These are phyloP conservation scores for Caprella mutica DNA, from an alignment of 2,888 invertebrate species.

Conservation along the genomic window DNA sequence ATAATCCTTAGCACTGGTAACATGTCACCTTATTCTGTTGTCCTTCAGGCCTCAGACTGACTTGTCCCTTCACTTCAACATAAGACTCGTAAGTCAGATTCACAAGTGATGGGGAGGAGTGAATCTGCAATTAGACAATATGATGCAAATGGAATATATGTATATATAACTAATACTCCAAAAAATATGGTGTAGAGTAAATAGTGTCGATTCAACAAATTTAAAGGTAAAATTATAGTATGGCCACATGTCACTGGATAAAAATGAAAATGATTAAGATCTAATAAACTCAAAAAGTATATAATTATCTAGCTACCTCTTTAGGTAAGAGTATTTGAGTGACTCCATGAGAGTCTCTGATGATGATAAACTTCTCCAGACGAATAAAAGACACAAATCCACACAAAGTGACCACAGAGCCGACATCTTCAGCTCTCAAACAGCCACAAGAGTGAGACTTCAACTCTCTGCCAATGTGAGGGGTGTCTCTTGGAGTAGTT, in stretches of 20 bases:
- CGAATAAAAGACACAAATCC: conserved; percentile 87
- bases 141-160: too few relatives aligned
- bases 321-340: conserved; percentile 63
- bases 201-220: too few relatives aligned
- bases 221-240: too few relatives aligned
- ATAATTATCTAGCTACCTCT: conserved; percentile 45
- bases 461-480: too few relatives aligned
- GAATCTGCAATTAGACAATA: too few relatives aligned
- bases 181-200: too few relatives aligned
- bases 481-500: too few relatives aligned
- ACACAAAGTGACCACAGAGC: conserved; percentile 61
- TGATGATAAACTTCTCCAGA: conserved; percentile 65
- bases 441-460: conserved; percentile 59
- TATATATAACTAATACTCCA: too few relatives aligned
- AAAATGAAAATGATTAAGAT: too few relatives aligned
- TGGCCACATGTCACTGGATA: too few relatives aligned
- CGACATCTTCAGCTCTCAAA: conserved; percentile 54
- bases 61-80: conserved; percentile 55
- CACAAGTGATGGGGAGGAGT: too few relatives aligned
- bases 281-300: conserved; percentile 37
- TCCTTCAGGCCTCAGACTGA: conserved; percentile 51
- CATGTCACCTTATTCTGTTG: conserved; percentile 35
- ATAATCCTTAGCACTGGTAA: too few relatives aligned
- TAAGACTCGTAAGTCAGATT: conserved; percentile 49
- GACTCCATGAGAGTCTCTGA: conserved; percentile 79